A percentile compares a stretch with the other conserved stretches of the same genome.
Conservation (phyloP, 2,888 invertebrate species). For the Tipula vernalis region DNA sequence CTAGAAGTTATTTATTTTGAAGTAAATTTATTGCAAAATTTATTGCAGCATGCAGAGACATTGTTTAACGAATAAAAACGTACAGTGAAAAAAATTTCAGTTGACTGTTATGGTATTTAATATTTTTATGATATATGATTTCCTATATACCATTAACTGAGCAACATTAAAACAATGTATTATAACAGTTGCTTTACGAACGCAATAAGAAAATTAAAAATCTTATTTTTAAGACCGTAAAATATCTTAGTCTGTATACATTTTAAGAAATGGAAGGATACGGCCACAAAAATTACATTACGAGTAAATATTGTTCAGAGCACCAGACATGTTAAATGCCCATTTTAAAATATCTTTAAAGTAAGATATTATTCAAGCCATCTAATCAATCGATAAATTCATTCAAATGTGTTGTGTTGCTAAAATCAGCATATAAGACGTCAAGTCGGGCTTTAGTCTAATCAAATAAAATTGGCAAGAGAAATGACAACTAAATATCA, state of each 20-base stretch:
- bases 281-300: too few relatives aligned
- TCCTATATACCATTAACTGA: neutral
- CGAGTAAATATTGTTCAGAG: too few relatives aligned
- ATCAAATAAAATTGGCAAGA: too few relatives aligned
- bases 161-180: neutral
- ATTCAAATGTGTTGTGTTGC: too few relatives aligned
- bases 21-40: conserved; percentile 8
- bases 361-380: too few relatives aligned
- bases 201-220: neutral
- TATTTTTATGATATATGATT: neutral
- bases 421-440: too few relatives aligned
- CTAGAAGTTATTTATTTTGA: neutral
- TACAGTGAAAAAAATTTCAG: neutral
- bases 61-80: neutral
- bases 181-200: neutral
- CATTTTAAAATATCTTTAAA: too few relatives aligned
- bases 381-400: too few relatives aligned
- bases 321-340: too few relatives aligned
- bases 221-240: neutral
- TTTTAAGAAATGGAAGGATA: too few relatives aligned
- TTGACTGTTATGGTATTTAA: neutral
- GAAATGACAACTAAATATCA: too few relatives aligned
- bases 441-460: too few relatives aligned
- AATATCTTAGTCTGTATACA: neutral
- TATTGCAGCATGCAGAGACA: conserved; percentile 7